Conservation (phyloP, 53 echinoderm and acorn worm genomes). For the Temnopleurus reevesii region DNA sequence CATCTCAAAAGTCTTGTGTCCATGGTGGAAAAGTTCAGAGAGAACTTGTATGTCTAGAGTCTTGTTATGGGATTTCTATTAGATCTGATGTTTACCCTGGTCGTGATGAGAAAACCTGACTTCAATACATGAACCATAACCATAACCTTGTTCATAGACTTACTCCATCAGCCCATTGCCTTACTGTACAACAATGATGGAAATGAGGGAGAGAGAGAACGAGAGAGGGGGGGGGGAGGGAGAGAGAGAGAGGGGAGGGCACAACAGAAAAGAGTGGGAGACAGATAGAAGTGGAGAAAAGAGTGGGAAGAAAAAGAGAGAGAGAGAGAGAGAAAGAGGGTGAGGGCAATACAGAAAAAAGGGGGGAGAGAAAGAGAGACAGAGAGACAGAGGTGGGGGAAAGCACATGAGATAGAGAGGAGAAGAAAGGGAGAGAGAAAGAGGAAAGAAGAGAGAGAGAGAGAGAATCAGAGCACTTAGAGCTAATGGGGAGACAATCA, state of each 20-base stretch:
- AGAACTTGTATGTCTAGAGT: not conserved
- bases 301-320: not conserved
- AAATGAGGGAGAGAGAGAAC: not conserved
- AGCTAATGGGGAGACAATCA: not conserved
- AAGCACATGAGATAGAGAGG: too few species aligned
- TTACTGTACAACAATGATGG: not conserved
- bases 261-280: not conserved
- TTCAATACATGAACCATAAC: not conserved
- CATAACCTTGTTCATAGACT: not conserved
- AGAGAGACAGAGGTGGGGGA: not conserved
- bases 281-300: not conserved
- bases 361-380: not conserved
- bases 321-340: not conserved
- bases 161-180: too few species aligned
- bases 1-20: too few species aligned
- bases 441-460: not conserved
- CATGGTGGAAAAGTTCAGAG: too few species aligned
- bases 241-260: not conserved
- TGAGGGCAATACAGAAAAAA: not conserved
- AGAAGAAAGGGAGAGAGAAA: not conserved
- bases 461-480: not conserved
- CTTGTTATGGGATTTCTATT: conserved; percentile 30
- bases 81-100: conserved; percentile 22
- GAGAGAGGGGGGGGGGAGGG: not conserved
- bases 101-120: not conserved